Base-by-base conservation (phyloP, 2,113 vertebrate species). In the Perca schrenkii region DNA sequence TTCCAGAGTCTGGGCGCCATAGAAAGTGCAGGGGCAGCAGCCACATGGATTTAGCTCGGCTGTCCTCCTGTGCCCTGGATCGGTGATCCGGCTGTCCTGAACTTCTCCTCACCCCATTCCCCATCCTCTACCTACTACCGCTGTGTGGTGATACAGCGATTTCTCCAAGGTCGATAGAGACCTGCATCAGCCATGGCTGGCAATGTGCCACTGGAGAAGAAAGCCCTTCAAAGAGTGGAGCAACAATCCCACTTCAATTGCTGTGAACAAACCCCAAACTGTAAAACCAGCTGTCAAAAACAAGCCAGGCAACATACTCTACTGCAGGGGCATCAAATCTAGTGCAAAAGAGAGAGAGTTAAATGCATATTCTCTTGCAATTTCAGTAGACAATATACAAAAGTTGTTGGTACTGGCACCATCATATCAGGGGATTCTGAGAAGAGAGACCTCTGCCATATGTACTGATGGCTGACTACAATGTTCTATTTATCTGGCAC, bases 101-200 rank as follows among this genome's bases (percentile, higher is more conserved):
- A 83, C 88, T 81, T 77, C 74, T 76, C 66, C 21, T 88, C 75
- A 84, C 70, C 87, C 56, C 56, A 46, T 54, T 64, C 53, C 61
- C 68, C 53, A 28, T 46, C 61, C 40, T 53, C 65, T 28, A 62
- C 66, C 64, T 25, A 47, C 36, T 22, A 40, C 43, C 17, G 19
- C 31, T 25, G 28, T 66, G 79, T 64, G 76, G 62, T 70, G 66
- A 78, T 79, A 66, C 67, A 74, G 64, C 6, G 0, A 58, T 81
- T 87, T 72, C 67, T 83, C 61, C 75, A 86, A 89, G 74, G 77
- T 88, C 80, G 83, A 16, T 34, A 40, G 49, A 66, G 50, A 21
- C 52, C 74, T 74, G 62, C 25, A 61, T 70, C 54, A 71, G 62
- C 36, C 49, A 25, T 25, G 8, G 57, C 43, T 67, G 61, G 57